Evolutionary conservation across 2,113 vertebrate genomes (phyloP), one percentile per base, ranked within the genome.

Genomic region (Aegotheles bennettii): DNA sequence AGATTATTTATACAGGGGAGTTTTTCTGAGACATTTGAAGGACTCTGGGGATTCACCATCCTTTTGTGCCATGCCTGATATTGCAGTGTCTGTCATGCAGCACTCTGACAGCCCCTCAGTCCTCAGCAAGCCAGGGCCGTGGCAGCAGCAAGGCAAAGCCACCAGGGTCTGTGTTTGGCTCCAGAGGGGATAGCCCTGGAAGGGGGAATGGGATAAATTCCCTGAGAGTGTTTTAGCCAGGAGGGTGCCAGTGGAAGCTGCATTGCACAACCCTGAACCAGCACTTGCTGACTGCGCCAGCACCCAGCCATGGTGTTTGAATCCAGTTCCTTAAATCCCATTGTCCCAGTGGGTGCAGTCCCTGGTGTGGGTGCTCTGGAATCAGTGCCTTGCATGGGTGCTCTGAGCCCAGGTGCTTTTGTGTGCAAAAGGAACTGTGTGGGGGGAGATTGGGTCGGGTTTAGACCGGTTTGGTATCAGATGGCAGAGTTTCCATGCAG

Each of bases 1-100:
- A 36, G 90, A 16, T 90, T 91, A 96, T 97, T 97, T 97, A 96
- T 90, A 93, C 59, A 90, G 9, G 56, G 89, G 85, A 84, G 86
- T 25, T 87, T 92, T 91, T 53, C 42, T 33, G 47, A 84, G 87
- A 48, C 48, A 47, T 93, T 94, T 74, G 56, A 81, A 89, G 89
- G 73, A 50, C 74, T 84, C 77, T 18, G 2, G 93, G 87, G 81
- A 64, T 74, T 12, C 74, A 69, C 21, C 82, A 63, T 54, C 63
- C 70, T 93, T 97, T 89, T 90, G 87, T 93, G 92, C 65, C 9
- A 31, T 68, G 59, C 69, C 36, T 4, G 76, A 67, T 82, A 69
- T 43, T 88, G 92, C 84, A 3, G 84, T 95, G 88, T 81, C 95
- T 91, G 91, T 85, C 73, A 63, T 38, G 40, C 85, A 8, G 70